Base-by-base conservation (phyloP, 2,888 invertebrate genomes). In the Dascillus cervinus region DNA sequence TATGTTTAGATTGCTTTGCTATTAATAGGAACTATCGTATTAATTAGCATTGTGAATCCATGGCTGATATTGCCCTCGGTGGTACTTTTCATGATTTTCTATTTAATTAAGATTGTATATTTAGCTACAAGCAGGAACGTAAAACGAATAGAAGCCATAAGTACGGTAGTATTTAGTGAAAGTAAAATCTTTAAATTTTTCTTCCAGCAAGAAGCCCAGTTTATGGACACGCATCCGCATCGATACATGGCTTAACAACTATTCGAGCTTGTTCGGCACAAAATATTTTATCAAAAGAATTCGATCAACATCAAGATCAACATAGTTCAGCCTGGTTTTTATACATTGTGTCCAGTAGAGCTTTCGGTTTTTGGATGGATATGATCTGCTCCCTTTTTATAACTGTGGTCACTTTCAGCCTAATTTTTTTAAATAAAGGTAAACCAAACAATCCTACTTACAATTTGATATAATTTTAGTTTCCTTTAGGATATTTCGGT, bases 311-410 rank as follows among this genome's bases (percentile, higher is more conserved):
- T 35, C 73, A 74, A 50, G 72, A 74, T 50, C 48, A 69, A 0
- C 82, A 85, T 53, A 77, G 80, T 1, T 75, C 82, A 9, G 73
- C 83, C 0, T 85, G 80, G 77, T 82, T 72, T 53, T 70, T 82
- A 49, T 81, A 80, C 52, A 69, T 85, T 19, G 77, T 87, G 0
- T 82, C 88, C 3, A 86, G 88, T 10, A 78, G 95, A 38, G 94
- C 95, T 49, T 92, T 97, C 55, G 95, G 92, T 1, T 86, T 92
- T 53, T 88, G 88, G 77, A 8, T 22, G 20, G 14, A 28, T 24
- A 14, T 15, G 10, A 29, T 29, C 8, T 24, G 13, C 15, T 10
- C 15, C 5, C 6, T 29, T 13, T 34, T 11, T 21, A 25, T 34
- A 8, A 3, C 13, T 15, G 14, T 33, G 6, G 5, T 34, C 13